These are phyloP conservation scores for Peromyscus aztecus DNA, from an alignment of 2,797 vertebrate genomes.

Conservation along the genomic window DNA sequence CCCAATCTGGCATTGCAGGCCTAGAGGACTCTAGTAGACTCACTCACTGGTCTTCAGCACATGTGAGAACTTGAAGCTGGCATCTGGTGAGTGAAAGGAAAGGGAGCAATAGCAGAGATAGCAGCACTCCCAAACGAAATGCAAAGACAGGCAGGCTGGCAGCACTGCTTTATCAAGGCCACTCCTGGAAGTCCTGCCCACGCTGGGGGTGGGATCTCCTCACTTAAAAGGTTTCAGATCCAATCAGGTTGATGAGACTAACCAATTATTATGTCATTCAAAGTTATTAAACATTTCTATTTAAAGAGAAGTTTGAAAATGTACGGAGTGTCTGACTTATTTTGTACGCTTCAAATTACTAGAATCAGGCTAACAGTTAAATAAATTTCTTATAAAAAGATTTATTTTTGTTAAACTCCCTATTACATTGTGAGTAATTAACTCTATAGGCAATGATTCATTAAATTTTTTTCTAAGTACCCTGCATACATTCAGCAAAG, in stretches of 20 bases:
- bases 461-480: background rate
- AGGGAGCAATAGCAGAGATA: background rate
- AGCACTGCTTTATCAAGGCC: background rate
- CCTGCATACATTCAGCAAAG: background rate
- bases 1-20: background rate
- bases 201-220: background rate
- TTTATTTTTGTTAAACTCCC: conserved; percentile 20
- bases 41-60: background rate
- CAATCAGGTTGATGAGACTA: background rate
- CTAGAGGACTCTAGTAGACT: background rate
- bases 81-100: background rate
- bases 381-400: background rate
- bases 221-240: background rate
- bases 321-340: background rate
- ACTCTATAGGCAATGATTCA: background rate
- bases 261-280: background rate
- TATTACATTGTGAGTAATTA: background rate
- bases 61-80: too few species aligned
- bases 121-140: background rate
- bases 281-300: background rate
- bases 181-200: background rate
- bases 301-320: conserved; percentile 19
- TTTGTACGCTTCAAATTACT: conserved; percentile 20
- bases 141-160: too few species aligned
- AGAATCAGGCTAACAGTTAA: background rate